Evolutionary conservation across 2,797 vertebrate species (phyloP).

Genomic region (Glossophaga mutica): DNA sequence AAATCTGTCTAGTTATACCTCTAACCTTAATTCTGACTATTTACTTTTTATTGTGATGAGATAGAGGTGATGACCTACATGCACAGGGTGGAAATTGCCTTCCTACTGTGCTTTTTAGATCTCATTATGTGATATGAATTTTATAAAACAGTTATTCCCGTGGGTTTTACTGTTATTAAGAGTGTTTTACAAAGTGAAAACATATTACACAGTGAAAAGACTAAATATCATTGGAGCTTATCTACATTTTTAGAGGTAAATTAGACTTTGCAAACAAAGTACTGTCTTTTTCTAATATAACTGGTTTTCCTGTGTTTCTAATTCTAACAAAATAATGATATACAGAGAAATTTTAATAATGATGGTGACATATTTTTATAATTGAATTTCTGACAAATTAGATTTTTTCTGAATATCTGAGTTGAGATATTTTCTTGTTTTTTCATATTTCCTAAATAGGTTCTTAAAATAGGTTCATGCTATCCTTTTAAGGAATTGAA

Average conservation of each 20-base stretch:
- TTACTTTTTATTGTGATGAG: constrained; percentile 37
- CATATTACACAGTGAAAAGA: constrained; percentile 9
- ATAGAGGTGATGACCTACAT: constrained; percentile 30
- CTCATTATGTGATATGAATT: constrained; percentile 55
- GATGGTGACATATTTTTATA: constrained; percentile 20
- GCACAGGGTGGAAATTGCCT: constrained; percentile 35
- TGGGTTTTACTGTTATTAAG: constrained; percentile 3
- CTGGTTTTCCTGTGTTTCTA: neutral
- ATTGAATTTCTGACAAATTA: constrained; percentile 15
- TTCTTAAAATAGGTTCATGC: constrained; percentile 17
- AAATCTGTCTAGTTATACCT: constrained; percentile 36
- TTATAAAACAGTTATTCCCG: constrained; percentile 43
- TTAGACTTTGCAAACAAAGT: constrained; percentile 3
- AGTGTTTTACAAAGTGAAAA: constrained; percentile 48
- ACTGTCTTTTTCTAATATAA: neutral
- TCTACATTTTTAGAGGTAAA: constrained; percentile 25
- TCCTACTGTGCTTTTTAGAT: constrained; percentile 47
- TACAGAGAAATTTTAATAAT: neutral
- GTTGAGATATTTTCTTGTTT: constrained; percentile 44
- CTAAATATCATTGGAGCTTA: neutral
- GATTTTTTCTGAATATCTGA: constrained; percentile 10
- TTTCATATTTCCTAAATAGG: constrained; percentile 33
- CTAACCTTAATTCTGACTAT: constrained; percentile 29
- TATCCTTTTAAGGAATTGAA: constrained; percentile 26
- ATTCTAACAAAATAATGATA: constrained; percentile 33